Conservation (phyloP, 1,140 invertebrate genomes). For the Marisa cornuarietis region DNA sequence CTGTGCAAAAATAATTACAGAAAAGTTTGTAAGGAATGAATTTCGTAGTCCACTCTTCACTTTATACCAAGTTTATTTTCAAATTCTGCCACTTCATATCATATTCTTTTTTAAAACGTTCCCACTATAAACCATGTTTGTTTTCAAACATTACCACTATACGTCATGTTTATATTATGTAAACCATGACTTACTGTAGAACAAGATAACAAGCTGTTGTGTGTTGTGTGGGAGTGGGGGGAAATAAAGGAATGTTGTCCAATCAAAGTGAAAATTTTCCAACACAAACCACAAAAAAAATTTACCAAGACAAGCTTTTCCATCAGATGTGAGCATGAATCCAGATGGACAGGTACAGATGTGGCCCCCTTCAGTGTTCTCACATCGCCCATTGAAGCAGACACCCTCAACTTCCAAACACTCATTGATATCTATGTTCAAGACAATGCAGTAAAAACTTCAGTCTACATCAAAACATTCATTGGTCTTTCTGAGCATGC, state of each 20-base stretch:
- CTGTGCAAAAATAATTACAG: no score
- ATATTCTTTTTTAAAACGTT: no score
- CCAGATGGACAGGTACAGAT: conserved; percentile 66
- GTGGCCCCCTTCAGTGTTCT: conserved; percentile 63
- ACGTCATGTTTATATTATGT: neutral
- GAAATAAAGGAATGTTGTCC: no score
- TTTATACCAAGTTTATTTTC: no score
- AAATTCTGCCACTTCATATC: no score
- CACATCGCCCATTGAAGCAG: conserved; percentile 82
- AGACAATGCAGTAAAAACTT: conserved; percentile 4
- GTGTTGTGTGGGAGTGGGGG: no score
- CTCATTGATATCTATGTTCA: conserved; percentile 78
- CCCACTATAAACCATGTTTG: no score
- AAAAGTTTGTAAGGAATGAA: no score
- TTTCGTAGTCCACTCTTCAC: no score
- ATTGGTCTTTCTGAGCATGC: neutral
- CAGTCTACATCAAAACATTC: neutral
- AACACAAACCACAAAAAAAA: neutral
- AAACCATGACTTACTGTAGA: neutral
- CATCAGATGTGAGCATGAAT: conserved; percentile 73
- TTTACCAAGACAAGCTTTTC: conserved; percentile 77
- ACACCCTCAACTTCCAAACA: conserved; percentile 78
- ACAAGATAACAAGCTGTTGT: no score
- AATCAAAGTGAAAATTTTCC: no score
- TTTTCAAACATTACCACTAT: neutral